Evolutionary conservation across 2,888 invertebrate species (phyloP).

Genomic region (Pasiphila rectangulata): DNA sequence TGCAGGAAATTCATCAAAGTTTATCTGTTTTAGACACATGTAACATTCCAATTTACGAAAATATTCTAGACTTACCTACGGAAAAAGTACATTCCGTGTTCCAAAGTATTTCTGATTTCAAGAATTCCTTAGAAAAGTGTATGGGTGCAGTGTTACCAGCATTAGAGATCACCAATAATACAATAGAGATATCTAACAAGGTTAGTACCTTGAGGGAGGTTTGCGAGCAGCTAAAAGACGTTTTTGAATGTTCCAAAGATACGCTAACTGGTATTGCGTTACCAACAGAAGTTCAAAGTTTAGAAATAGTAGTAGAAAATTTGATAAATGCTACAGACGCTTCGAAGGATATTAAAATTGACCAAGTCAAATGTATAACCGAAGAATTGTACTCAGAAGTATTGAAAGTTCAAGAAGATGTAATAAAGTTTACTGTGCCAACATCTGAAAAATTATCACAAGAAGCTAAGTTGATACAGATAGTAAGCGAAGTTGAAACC

Average conservation of each 20-base stretch:
- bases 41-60: slow-evolving; percentile 68
- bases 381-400: slow-evolving; percentile 59
- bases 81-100: slow-evolving; percentile 59
- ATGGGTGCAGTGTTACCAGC: slow-evolving; percentile 55
- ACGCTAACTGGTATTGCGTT: slow-evolving; percentile 7
- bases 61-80: slow-evolving; percentile 57
- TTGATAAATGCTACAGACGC: slow-evolving; percentile 54
- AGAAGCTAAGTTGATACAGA: slow-evolving; percentile 60
- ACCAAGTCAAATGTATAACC: slow-evolving; percentile 52
- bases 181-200: slow-evolving; percentile 59
- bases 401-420: slow-evolving; percentile 55
- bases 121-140: slow-evolving; percentile 56
- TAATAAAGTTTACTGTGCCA: slow-evolving; percentile 53
- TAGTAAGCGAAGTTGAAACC: slow-evolving; percentile 58
- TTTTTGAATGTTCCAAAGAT: slow-evolving; percentile 44
- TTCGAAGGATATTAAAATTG: slow-evolving; percentile 51
- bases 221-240: slow-evolving; percentile 53
- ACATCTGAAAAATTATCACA: slow-evolving; percentile 43
- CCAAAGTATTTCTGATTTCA: slow-evolving; percentile 56
- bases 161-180: slow-evolving; percentile 52
- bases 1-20: slow-evolving; percentile 61
- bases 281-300: slow-evolving; percentile 36
- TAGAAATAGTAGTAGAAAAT: slow-evolving; percentile 47
- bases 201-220: slow-evolving; percentile 51
- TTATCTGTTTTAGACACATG: slow-evolving; percentile 58